Conservation (phyloP, 2,888 invertebrate species). For the Limulus polyphemus region DNA sequence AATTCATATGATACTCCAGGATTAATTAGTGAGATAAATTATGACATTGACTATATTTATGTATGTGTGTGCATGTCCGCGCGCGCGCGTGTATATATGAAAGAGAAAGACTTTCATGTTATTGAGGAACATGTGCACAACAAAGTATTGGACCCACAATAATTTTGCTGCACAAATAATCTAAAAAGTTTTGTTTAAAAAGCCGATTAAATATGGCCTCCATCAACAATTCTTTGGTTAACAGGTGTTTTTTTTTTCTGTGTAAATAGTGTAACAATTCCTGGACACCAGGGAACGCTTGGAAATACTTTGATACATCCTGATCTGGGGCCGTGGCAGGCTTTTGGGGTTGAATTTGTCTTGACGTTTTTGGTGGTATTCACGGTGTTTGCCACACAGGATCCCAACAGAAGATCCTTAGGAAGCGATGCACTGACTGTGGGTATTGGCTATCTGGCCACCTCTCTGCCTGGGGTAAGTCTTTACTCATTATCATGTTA, state of each 20-base stretch:
- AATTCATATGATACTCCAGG: too few species aligned
- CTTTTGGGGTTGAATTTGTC: conserved; percentile 70
- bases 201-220: too few species aligned
- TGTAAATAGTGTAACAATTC: conserved; percentile 58
- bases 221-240: too few species aligned
- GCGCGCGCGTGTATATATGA: too few species aligned
- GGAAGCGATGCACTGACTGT: conserved; percentile 55
- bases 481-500: neutral
- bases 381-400: conserved; percentile 50
- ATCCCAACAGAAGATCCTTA: conserved; percentile 44
- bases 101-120: too few species aligned
- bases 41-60: too few species aligned
- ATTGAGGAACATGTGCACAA: too few species aligned
- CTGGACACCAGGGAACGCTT: conserved; percentile 58
- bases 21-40: too few species aligned
- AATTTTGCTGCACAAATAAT: too few species aligned
- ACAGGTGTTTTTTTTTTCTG: conserved; percentile 17
- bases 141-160: too few species aligned
- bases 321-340: conserved; percentile 56
- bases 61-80: too few species aligned
- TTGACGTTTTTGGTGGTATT: conserved; percentile 71
- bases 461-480: conserved; percentile 76
- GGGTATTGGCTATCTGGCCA: conserved; percentile 70
- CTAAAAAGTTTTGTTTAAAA: too few species aligned
- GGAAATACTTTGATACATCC: conserved; percentile 34